These are phyloP conservation scores for Coelopa frigida DNA, from an alignment of 1,140 invertebrate genomes.

Conservation along the genomic window DNA sequence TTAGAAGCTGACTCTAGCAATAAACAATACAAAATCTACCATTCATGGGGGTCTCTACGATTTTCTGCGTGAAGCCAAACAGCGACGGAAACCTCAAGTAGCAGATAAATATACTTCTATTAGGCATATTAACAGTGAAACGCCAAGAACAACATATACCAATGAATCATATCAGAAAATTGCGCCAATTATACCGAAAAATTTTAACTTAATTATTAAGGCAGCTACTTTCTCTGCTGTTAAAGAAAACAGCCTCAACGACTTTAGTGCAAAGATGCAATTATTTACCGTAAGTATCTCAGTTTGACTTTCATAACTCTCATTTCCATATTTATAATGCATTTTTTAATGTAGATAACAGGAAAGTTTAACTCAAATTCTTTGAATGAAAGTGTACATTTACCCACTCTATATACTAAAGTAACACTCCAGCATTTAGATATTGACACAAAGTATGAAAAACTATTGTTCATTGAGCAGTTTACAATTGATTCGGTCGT, in stretches of 20 bases:
- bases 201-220: slow-evolving; percentile 62
- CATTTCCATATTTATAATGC: background rate
- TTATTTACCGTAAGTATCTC: slow-evolving; percentile 28
- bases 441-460: slow-evolving; percentile 54
- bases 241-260: slow-evolving; percentile 53
- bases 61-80: slow-evolving; percentile 49
- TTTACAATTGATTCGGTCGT: slow-evolving; percentile 69
- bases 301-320: background rate
- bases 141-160: slow-evolving; percentile 20
- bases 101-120: slow-evolving; percentile 3
- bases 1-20: slow-evolving; percentile 64
- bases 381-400: slow-evolving; percentile 35
- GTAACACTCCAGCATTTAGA: slow-evolving; percentile 59
- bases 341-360: slow-evolving; percentile 21
- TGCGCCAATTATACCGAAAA: slow-evolving; percentile 70
- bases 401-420: slow-evolving; percentile 56
- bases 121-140: too few species aligned
- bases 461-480: slow-evolving; percentile 57
- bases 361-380: slow-evolving; percentile 41
- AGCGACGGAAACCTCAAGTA: slow-evolving; percentile 24
- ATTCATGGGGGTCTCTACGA: slow-evolving; percentile 60
- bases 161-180: slow-evolving; percentile 50
- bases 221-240: slow-evolving; percentile 60
- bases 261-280: slow-evolving; percentile 52
- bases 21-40: slow-evolving; percentile 60